Evolutionary conservation across 30 jellyfish, hydroid and myxozoan genomes (phyloP), one percentile per base, ranked within the genome.

Genomic region (Cassiopea andromeda): DNA sequence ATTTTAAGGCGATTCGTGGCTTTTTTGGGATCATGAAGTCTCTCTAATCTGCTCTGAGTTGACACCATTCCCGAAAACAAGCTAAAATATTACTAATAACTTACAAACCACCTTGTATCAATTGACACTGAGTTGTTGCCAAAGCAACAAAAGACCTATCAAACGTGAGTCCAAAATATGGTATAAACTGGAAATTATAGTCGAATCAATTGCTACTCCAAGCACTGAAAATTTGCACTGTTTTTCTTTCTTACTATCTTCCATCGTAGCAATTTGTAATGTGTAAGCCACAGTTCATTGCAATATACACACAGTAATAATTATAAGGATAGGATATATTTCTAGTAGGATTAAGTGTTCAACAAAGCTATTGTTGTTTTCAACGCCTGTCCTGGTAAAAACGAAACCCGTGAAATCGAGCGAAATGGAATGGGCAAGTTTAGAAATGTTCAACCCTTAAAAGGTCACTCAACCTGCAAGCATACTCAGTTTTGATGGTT

Each of bases 1-100:
- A 76, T 67, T 10, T 87, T 81, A 43, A 87, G 94, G 74, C 69
- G 85, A 50, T 66, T 87, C 75, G 94, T 78, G 94, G 94, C 85
- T 87, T 87, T 87, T 86, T 68, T 77, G 94, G 94, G 90, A 18
- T 73, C 69, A 7, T 82, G 88, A 43, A 61, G 66, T 19, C 86
- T 48, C 73, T 80, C 85, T 77, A 87, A 87, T 77, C 94, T 80
- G 79, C 86, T 68, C 78, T 70, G 85, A 87, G 46, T 14, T 87
- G 94, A 78, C 94, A 78, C 90, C 48, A 54, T 50, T 60, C 69
- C 84, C 83, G 54, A 43, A 77, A 78, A 69, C 84, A 72, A 77
- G 43, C 46, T 71, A 45, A 50, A 16, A 38, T 77, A 44, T 69
- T 73, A 19, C 17, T 86, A 76, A 78, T 61, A 64, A 69, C 80